Evolutionary conservation across 1,140 invertebrate genomes (phyloP).

Genomic region (Drosophila melanogaster): Release_6_plus_ISO1_MT NC_004354.4:21427501-21428000

Average conservation of each 20-base stretch:
- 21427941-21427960: slow-evolving; percentile 27
- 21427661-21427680: neutral
- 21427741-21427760: slow-evolving; percentile 27
- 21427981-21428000: slow-evolving; percentile 78
- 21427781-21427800: slow-evolving; percentile 46
- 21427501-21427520: too few relatives aligned
- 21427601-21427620: too few relatives aligned
- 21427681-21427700: neutral
- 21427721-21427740: slow-evolving; percentile 3
- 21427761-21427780: slow-evolving; percentile 40
- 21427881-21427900: slow-evolving; percentile 59
- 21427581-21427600: too few relatives aligned
- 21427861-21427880: slow-evolving; percentile 16
- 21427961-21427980: slow-evolving; percentile 75
- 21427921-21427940: slow-evolving; percentile 8
- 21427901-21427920: slow-evolving; percentile 43
- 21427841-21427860: slow-evolving; percentile 10
- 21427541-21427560: too few relatives aligned
- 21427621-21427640: too few relatives aligned
- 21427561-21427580: too few relatives aligned
- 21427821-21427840: slow-evolving; percentile 11
- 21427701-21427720: slow-evolving; percentile 5
- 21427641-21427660: too few relatives aligned
- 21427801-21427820: slow-evolving; percentile 18
- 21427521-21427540: too few relatives aligned